Evolutionary conservation across 1,140 invertebrate genomes (phyloP).

Genomic region (Ostrea denselamellosa): DNA sequence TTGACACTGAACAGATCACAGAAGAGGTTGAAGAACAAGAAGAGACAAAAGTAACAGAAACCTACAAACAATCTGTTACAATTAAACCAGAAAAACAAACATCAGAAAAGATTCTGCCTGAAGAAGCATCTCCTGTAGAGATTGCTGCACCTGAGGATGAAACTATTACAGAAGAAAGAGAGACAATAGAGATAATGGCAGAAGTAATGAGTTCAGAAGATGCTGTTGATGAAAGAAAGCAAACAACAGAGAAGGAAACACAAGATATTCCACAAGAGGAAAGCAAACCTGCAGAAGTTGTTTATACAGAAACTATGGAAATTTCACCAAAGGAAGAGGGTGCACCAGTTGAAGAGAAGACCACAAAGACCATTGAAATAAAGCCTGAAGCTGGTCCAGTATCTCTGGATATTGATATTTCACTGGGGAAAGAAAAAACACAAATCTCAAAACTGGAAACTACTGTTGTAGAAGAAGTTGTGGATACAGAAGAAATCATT

Average conservation of each 20-base stretch:
- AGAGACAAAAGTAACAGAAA: conserved; percentile 38
- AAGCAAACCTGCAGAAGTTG: background rate
- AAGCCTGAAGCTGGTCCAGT: conserved; percentile 10
- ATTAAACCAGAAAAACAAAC: conserved; percentile 22
- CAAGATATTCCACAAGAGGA: background rate
- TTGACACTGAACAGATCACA: conserved; percentile 11
- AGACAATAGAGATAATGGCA: conserved; percentile 17
- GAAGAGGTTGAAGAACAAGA: conserved; percentile 29
- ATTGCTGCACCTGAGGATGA: background rate
- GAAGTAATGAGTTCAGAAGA: conserved; percentile 12
- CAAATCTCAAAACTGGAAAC: conserved; percentile 7
- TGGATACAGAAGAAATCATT: conserved; percentile 42
- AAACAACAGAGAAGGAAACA: background rate
- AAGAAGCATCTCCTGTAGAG: conserved; percentile 2
- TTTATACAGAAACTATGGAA: background rate
- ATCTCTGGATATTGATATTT: conserved; percentile 27
- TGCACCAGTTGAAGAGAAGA: background rate
- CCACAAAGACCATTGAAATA: background rate
- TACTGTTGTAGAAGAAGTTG: conserved; percentile 39
- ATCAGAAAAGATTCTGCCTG: background rate
- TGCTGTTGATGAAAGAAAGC: background rate
- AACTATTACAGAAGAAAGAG: conserved; percentile 37
- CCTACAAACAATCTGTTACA: conserved; percentile 31
- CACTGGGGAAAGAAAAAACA: conserved; percentile 8
- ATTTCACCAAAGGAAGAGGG: conserved; percentile 39